A percentile compares a stretch with the other conserved stretches of the same genome.
Conservation (phyloP, 2,888 invertebrate species). For the Drosophila testacea region DNA sequence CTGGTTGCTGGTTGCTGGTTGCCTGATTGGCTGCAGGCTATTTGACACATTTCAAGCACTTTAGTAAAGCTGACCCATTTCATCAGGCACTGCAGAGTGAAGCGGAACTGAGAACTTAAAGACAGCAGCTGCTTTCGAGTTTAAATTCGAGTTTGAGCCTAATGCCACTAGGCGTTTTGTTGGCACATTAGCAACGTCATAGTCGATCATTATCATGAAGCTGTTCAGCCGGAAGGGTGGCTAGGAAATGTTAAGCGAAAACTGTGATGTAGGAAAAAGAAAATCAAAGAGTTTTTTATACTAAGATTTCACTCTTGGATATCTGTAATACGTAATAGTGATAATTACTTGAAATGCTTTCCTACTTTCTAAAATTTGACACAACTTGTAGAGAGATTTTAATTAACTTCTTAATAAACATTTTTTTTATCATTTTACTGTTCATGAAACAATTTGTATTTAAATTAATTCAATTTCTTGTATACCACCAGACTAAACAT, state of each 20-base stretch:
- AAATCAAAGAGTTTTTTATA: conserved; percentile 22
- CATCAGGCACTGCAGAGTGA: conserved; percentile 30
- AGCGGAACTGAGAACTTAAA: conserved; percentile 35
- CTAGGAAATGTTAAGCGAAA: conserved; percentile 15
- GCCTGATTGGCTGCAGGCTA: conserved; percentile 64
- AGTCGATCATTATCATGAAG: conserved; percentile 48
- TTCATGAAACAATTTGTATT: background rate
- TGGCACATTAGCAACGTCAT: conserved; percentile 62
- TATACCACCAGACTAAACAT: too few relatives aligned
- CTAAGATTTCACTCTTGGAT: conserved; percentile 35
- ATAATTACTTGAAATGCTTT: conserved; percentile 29
- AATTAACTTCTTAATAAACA: conserved; percentile 15
- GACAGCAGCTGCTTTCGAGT: conserved; percentile 9
- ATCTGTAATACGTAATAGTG: conserved; percentile 31
- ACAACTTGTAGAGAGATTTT: conserved; percentile 8
- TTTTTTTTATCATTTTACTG: conserved; percentile 28
- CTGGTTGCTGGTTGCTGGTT: conserved; percentile 3
- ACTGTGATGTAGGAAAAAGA: conserved; percentile 3
- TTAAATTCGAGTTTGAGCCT: conserved; percentile 22
- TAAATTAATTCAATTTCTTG: background rate
- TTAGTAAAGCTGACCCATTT: conserved; percentile 78
- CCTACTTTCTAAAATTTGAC: conserved; percentile 50
- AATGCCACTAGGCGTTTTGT: conserved; percentile 49
- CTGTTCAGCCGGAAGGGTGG: conserved; percentile 53
- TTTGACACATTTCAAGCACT: conserved; percentile 72